Base-by-base conservation (phyloP, 2,888 invertebrate species). In the Blastobasis lacticolella region DNA sequence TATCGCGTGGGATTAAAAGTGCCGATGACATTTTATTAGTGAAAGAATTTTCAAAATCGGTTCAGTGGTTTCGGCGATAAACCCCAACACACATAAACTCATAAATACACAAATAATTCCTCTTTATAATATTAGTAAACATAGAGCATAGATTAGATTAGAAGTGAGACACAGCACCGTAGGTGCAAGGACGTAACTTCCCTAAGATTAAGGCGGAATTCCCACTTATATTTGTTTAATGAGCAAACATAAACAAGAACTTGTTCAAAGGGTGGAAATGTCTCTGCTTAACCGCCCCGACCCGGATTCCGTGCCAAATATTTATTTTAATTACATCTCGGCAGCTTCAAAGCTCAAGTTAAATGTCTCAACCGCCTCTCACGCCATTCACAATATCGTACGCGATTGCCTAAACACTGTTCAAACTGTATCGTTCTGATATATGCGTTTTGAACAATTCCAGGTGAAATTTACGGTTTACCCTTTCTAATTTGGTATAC, bases 301-400 rank as follows among this genome's bases (percentile, higher is more conserved):
- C 82, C 82, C 80, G 77, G 83, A 84, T 86, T 85, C 80, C 71
- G 76, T 74, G 81, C 78, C 85, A 85, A 87, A 86, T 87, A 86
- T 85, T 87, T 86, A 85, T 85, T 85, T 85, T 85, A 87, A 85
- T 87, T 85, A 85, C 81, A 78, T 76, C 79, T 76, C 72, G 69
- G 77, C 76, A 76, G 71, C 77, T 78, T 77, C 73, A 75, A 74
- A 78, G 76, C 67, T 63, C 64, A 66, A 76, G 72, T 77, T 78
- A 73, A 83, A 81, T 72, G 75, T 75, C 75, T 74, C 66, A 49
- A 54, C 48, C 45, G 10, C 44, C 46, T 73, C 67, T 64, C 56
- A 63, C 64, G 23, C 23, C 45, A 73, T 68, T 63, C 56, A 63
- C 64, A 65, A 63, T 71, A 73, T 78, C 76, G 75, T 73, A 71